phyloP scores from a whole-genome alignment of 2,888 invertebrate species.

The Drepanosiphum platanoidis region DNA sequence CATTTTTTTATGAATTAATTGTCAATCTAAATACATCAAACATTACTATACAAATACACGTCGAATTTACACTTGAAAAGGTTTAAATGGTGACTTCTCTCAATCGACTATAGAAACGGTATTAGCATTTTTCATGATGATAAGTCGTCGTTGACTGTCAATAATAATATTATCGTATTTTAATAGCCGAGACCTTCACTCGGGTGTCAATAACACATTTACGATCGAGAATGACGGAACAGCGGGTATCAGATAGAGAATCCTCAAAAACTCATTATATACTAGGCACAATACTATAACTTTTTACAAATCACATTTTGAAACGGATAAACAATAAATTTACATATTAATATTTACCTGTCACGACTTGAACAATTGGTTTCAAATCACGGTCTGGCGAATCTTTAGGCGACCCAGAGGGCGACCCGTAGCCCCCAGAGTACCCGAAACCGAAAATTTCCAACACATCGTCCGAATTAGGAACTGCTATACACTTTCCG shows the following conservation, averaged over 20 bases:
- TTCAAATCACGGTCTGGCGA: slow-evolving; percentile 47
- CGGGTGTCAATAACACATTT: neutral
- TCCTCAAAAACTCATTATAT: neutral
- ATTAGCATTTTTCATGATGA: slow-evolving; percentile 1
- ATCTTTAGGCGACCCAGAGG: slow-evolving; percentile 30
- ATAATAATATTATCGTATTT: slow-evolving; percentile 21
- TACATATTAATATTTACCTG: slow-evolving; percentile 28
- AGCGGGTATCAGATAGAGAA: neutral
- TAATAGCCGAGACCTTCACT: neutral
- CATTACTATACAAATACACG: neutral
- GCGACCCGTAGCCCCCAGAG: slow-evolving; percentile 6
- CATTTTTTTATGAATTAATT: neutral
- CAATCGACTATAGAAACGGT: neutral
- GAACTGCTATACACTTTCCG: slow-evolving; percentile 58
- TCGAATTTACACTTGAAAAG: neutral
- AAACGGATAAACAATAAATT: slow-evolving; percentile 6
- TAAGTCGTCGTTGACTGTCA: neutral
- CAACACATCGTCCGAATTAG: slow-evolving; percentile 44
- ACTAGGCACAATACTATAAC: neutral
- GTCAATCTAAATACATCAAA: neutral
- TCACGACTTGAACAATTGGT: slow-evolving; percentile 41
- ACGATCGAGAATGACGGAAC: neutral
- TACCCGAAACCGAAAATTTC: slow-evolving; percentile 56
- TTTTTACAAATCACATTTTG: slow-evolving; percentile 15
- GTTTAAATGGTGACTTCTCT: neutral